Evolutionary conservation across 2,797 vertebrate genomes (phyloP).

Genomic region (Sarcophilus harrisii): DNA sequence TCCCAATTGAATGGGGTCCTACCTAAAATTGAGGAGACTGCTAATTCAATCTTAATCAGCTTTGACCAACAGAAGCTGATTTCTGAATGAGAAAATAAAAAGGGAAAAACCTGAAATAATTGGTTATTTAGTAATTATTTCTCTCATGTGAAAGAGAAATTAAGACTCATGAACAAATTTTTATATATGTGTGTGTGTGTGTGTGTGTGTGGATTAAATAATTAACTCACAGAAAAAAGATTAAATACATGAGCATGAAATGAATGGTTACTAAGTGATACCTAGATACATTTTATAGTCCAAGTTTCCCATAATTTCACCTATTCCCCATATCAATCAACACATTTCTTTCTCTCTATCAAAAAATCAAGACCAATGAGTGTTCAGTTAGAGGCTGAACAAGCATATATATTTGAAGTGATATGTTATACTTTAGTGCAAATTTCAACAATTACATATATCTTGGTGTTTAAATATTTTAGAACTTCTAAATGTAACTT

Average conservation of each 20-base stretch:
- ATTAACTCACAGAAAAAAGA: not conserved
- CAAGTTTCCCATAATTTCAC: not conserved
- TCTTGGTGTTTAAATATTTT: not conserved
- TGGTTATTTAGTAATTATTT: not conserved
- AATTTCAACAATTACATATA: not conserved
- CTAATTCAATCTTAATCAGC: not conserved
- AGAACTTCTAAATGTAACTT: not conserved
- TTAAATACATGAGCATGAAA: not conserved
- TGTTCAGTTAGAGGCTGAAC: not conserved
- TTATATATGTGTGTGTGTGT: too few species aligned
- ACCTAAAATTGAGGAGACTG: not conserved
- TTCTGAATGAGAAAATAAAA: not conserved
- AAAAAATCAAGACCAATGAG: not conserved
- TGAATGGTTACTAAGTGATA: not conserved
- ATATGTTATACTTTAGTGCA: not conserved
- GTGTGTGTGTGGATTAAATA: too few species aligned
- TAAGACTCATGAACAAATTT: not conserved
- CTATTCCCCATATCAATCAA: not conserved
- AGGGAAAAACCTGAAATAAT: not conserved
- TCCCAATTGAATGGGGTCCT: not conserved
- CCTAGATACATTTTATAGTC: not conserved
- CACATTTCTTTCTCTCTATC: not conserved
- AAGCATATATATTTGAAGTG: not conserved
- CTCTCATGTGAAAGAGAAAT: not conserved
- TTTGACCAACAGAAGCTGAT: not conserved